A percentile compares a stretch with the other conserved stretches of the same genome.
Evolutionary conservation across 2,113 vertebrate genomes (phyloP).

Genomic region (Microcebus jonahi): DNA sequence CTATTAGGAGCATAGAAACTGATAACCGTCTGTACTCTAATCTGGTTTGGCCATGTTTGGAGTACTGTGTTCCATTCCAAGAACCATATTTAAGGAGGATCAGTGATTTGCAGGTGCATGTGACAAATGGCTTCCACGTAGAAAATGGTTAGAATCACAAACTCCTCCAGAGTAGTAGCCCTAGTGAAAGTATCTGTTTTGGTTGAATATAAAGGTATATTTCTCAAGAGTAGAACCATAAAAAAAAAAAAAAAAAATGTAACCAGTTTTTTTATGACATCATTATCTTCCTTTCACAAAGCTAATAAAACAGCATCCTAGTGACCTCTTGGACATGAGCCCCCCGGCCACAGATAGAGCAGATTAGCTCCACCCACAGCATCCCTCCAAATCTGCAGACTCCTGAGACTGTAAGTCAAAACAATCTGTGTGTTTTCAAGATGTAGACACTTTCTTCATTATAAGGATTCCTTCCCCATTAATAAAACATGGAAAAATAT

Average conservation of each 20-base stretch:
- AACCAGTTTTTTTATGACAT: neutral
- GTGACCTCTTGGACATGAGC: neutral
- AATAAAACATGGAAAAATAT: constrained; percentile 69
- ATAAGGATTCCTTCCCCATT: constrained; percentile 67
- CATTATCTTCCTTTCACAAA: neutral
- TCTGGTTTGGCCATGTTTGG: neutral
- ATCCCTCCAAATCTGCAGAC: neutral
- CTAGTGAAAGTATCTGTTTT: neutral
- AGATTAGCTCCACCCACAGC: neutral
- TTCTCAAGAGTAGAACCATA: neutral
- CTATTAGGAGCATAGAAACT: neutral
- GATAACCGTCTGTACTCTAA: neutral
- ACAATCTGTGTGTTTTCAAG: constrained; percentile 57
- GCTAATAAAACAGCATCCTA: neutral
- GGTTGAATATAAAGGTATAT: neutral
- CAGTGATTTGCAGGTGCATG: neutral
- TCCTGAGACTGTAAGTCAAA: constrained; percentile 29
- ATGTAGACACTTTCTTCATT: constrained; percentile 19
- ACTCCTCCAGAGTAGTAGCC: neutral
- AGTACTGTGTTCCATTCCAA: neutral
- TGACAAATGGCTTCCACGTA: neutral
- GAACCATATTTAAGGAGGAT: neutral
- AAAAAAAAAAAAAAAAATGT: neutral
- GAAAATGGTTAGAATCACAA: neutral
- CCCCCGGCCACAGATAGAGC: neutral